Evolutionary conservation across 2,113 vertebrate species (phyloP).

Genomic region (Ancistrus triradiatus): DNA sequence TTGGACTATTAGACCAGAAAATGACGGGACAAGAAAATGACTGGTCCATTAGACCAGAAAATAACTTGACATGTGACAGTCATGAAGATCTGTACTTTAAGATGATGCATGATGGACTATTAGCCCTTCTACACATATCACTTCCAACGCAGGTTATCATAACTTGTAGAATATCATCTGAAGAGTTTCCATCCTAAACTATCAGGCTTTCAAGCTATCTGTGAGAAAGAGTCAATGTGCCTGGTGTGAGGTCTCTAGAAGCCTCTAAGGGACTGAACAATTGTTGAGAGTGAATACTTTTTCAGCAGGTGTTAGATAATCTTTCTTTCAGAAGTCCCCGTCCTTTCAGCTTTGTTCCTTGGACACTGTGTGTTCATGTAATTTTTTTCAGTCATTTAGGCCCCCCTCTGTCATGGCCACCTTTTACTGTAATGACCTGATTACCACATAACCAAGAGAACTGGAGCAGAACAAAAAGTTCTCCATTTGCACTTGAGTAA

Average conservation of each 20-base stretch:
- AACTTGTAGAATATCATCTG: constrained; percentile 8
- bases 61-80: not conserved
- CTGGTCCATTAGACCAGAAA: not conserved
- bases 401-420: not conserved
- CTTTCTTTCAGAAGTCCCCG: not conserved
- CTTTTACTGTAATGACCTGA: constrained; percentile 21
- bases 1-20: not conserved
- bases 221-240: constrained; percentile 15
- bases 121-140: not conserved
- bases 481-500: constrained; percentile 30
- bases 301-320: constrained; percentile 31
- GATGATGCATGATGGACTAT: not conserved
- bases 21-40: not conserved
- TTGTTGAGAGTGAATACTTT: constrained; percentile 23
- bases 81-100: not conserved
- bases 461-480: constrained; percentile 1
- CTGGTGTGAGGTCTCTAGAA: constrained; percentile 16
- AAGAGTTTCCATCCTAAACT: not conserved
- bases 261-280: not conserved
- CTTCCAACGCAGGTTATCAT: constrained; percentile 2
- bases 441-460: not conserved
- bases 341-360: constrained; percentile 2
- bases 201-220: not conserved
- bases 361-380: constrained; percentile 19
- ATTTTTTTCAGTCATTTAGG: not conserved